Percentiles rank a stretch among this genome's conserved stretches.
Conservation (phyloP, 2,797 vertebrate genomes). For the Gadopsis marmoratus region DNA sequence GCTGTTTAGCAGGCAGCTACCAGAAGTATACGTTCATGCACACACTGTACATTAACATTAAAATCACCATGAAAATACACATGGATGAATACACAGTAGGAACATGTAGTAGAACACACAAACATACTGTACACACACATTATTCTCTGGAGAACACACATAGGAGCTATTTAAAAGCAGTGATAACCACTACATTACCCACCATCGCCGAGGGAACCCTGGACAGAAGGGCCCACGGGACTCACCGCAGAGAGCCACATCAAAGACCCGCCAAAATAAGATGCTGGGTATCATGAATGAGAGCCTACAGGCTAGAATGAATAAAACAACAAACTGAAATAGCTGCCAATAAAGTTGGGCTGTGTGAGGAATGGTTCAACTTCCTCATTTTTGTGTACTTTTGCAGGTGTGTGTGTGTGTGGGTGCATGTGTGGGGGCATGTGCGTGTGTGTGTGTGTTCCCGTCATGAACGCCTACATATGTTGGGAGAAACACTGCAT, state of each 20-base stretch:
- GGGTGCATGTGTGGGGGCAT: neutral
- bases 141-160: conserved; percentile 49
- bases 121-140: conserved; percentile 20
- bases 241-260: conserved; percentile 48
- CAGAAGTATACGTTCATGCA: neutral
- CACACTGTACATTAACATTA: conserved; percentile 3
- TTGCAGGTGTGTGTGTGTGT: neutral
- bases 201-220: conserved; percentile 42
- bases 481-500: neutral
- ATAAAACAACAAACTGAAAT: conserved; percentile 20
- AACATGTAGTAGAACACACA: neutral
- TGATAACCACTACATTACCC: conserved; percentile 66
- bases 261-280: conserved; percentile 55
- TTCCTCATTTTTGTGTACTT: neutral
- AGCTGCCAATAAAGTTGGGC: neutral
- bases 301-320: conserved; percentile 1
- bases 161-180: conserved; percentile 56
- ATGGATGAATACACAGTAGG: neutral
- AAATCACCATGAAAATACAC: neutral
- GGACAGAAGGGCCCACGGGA: conserved; percentile 36
- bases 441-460: neutral
- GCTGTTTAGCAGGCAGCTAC: conserved; percentile 14
- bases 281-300: conserved; percentile 28
- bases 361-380: neutral
- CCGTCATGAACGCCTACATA: neutral